phyloP scores from a whole-genome alignment of 2,888 invertebrate genomes.

The Ecliptopera silaceata region DNA sequence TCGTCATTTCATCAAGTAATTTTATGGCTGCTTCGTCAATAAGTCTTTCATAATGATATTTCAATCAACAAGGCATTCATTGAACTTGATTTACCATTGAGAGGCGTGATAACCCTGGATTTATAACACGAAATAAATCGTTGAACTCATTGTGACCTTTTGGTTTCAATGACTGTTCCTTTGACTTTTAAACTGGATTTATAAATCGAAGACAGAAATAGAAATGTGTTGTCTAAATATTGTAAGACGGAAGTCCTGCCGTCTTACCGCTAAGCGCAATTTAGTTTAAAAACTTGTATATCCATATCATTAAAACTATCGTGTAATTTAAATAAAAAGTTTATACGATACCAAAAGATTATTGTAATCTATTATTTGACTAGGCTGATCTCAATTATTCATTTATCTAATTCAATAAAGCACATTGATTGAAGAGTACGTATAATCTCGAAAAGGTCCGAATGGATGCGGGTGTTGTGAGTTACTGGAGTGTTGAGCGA shows the following conservation, averaged over 20 bases:
- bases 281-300: no score
- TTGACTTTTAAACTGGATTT: no score
- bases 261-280: no score
- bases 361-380: not conserved
- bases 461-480: not conserved
- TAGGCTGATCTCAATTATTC: not conserved
- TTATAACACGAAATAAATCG: not conserved
- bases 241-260: not conserved
- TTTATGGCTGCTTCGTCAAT: constrained; percentile 2
- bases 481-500: constrained; percentile 1
- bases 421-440: not conserved
- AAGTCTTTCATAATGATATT: not conserved
- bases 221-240: not conserved
- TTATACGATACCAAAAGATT: no score
- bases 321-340: no score
- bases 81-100: not conserved
- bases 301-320: no score
- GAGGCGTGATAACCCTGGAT: not conserved
- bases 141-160: not conserved
- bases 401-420: not conserved
- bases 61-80: not conserved
- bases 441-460: constrained; percentile 1
- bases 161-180: no score
- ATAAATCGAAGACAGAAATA: not conserved
- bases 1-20: constrained; percentile 1